Conservation (phyloP, 1,140 invertebrate species). For the Battus philenor region DNA sequence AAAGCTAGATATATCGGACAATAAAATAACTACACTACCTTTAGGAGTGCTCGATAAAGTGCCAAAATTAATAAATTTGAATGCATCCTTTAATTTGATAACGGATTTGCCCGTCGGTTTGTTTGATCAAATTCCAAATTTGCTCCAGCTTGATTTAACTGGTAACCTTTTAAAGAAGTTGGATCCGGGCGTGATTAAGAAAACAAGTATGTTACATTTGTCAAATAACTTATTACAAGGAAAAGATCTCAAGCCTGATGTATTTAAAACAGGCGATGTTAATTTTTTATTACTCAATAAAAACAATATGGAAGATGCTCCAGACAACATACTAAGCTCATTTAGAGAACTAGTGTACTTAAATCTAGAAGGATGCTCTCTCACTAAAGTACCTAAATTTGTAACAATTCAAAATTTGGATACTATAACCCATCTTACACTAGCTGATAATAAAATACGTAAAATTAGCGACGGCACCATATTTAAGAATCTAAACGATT, state of each 20-base stretch:
- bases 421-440: background rate
- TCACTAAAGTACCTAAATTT: conserved; percentile 10
- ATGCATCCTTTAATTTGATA: background rate
- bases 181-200: conserved; percentile 7
- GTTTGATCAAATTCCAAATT: background rate
- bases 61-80: conserved; percentile 5
- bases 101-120: conserved; percentile 3
- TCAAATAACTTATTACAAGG: conserved; percentile 9
- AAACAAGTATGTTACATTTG: background rate
- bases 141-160: conserved; percentile 8
- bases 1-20: conserved; percentile 4
- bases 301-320: conserved; percentile 5
- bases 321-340: background rate
- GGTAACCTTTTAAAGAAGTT: conserved; percentile 3
- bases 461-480: background rate
- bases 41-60: conserved; percentile 4
- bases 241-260: background rate
- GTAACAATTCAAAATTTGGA: conserved; percentile 9
- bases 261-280: background rate
- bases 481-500: conserved; percentile 1
- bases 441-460: conserved; percentile 2
- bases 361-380: conserved; percentile 7
- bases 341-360: conserved; percentile 4
- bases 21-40: background rate
- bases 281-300: conserved; percentile 4